Conservation (phyloP, 2,888 invertebrate species). For the Theodoxus fluviatilis region DNA sequence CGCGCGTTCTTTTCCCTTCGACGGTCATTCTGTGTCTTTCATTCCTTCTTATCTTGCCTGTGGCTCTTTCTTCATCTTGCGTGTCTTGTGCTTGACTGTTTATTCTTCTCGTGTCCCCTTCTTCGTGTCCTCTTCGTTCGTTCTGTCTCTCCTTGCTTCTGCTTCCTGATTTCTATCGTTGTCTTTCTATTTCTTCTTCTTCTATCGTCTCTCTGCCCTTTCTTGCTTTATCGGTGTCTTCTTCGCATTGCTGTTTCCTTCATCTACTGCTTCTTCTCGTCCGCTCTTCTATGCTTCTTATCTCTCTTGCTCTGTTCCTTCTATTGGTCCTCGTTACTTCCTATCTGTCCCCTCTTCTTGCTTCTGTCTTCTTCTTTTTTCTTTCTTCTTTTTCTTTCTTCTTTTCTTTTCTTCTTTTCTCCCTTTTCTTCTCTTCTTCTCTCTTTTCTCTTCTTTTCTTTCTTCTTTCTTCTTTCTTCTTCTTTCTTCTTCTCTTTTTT, state of each 20-base stretch:
- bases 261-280: neutral
- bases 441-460: neutral
- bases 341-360: neutral
- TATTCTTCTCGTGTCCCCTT: no score
- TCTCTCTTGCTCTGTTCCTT: neutral
- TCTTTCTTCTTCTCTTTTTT: slow-evolving; percentile 13
- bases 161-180: neutral
- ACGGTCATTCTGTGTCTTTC: no score
- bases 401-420: neutral
- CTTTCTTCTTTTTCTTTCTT: neutral
- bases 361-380: neutral
- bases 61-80: no score
- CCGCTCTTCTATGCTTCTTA: neutral
- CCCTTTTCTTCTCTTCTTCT: neutral
- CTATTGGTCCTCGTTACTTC: neutral
- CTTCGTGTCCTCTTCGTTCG: neutral
- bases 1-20: no score
- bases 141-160: neutral
- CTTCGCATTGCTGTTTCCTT: neutral
- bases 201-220: neutral
- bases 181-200: neutral
- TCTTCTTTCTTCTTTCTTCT: slow-evolving; percentile 6
- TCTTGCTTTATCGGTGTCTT: neutral
- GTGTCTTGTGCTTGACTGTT: no score
- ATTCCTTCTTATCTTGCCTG: no score